phyloP scores from a whole-genome alignment of 2,888 invertebrate species.

The Cerceris ruficornis region DNA sequence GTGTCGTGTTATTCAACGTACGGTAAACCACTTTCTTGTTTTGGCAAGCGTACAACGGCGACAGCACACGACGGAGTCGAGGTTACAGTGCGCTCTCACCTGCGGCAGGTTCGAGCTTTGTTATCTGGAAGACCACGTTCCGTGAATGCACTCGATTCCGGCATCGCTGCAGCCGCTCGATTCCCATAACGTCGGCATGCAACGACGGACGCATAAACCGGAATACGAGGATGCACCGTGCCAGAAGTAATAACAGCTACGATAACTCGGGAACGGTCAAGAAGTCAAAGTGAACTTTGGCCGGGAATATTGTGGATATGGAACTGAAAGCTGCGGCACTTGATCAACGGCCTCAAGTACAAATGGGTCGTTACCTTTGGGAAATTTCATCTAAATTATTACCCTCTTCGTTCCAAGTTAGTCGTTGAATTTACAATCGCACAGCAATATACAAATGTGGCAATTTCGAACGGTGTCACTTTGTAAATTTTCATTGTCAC shows the following conservation, averaged over 20 bases:
- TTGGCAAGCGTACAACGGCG: slow-evolving; percentile 34
- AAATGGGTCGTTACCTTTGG: no score
- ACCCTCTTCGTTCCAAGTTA: no score
- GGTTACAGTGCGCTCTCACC: slow-evolving; percentile 33
- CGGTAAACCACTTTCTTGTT: slow-evolving; percentile 50
- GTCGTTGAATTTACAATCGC: no score
- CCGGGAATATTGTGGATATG: no score
- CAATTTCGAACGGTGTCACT: no score
- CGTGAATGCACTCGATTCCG: slow-evolving; percentile 22
- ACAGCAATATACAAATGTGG: no score
- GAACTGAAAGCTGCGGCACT: no score
- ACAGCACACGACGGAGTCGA: not conserved
- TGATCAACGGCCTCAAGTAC: no score
- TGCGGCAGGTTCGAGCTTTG: slow-evolving; percentile 31
- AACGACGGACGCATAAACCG: slow-evolving; percentile 11
- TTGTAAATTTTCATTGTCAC: no score
- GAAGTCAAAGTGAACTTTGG: no score
- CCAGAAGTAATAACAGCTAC: not conserved
- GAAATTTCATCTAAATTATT: no score
- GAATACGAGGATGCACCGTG: not conserved
- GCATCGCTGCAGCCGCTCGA: slow-evolving; percentile 10
- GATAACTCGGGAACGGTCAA: not conserved
- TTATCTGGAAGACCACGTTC: slow-evolving; percentile 35
- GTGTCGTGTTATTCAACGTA: slow-evolving; percentile 46
- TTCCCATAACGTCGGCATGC: slow-evolving; percentile 12